Conservation (phyloP, 2,797 vertebrate genomes). For the Manis crassicaudata region DNA sequence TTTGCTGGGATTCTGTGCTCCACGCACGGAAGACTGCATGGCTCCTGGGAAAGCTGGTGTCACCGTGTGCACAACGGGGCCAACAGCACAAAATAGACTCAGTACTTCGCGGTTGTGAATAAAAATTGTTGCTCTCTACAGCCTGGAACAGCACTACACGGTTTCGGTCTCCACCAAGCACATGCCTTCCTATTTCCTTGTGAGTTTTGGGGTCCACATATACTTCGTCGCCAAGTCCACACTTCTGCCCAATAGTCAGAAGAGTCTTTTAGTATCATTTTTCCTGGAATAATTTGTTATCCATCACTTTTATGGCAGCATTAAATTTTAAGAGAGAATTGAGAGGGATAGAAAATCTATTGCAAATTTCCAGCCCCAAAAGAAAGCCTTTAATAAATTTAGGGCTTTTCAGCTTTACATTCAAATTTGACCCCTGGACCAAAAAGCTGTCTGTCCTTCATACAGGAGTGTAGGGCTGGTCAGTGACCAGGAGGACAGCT, state of each 20-base stretch:
- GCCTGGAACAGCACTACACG: neutral
- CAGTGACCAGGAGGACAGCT: neutral
- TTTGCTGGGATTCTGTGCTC: neutral
- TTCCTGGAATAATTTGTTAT: slow-evolving; percentile 76
- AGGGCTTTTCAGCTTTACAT: slow-evolving; percentile 27
- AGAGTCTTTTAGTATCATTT: slow-evolving; percentile 52
- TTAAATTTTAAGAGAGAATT: slow-evolving; percentile 77
- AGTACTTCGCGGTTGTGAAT: neutral
- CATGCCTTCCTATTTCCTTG: neutral
- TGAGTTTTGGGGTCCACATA: neutral
- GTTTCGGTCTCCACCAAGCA: neutral
- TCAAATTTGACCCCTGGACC: neutral
- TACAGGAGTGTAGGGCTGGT: fast-evolving
- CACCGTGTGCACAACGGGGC: neutral
- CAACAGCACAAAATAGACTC: neutral
- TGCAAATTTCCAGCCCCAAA: slow-evolving; percentile 54
- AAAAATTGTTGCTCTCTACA: neutral
- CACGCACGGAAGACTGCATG: neutral
- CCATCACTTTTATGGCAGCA: slow-evolving; percentile 75
- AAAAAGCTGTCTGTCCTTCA: neutral
- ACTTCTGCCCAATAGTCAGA: neutral
- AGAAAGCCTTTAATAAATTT: slow-evolving; percentile 63
- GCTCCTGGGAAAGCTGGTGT: neutral
- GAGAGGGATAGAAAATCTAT: slow-evolving; percentile 67
- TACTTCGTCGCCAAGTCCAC: neutral